Percentiles rank a stretch among this genome's conserved stretches.
Evolutionary conservation across 92 coral and sea anemone species (phyloP).

Genomic region (Siderastrea siderea): DNA sequence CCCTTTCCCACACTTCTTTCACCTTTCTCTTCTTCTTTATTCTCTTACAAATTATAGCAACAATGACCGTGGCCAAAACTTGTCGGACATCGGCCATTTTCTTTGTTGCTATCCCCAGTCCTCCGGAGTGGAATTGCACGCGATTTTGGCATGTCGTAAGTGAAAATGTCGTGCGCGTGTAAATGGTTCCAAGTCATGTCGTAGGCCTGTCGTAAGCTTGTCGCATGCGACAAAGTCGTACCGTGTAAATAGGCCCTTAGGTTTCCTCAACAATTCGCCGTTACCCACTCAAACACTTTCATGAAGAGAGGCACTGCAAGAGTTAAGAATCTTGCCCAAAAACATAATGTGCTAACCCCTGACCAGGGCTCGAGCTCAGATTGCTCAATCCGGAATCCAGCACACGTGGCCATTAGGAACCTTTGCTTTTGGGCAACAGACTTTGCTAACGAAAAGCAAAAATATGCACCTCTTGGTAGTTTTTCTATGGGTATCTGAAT

Average conservation of each 20-base stretch:
- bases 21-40: conserved; percentile 32
- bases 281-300: too few species aligned
- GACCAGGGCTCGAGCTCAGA: too few species aligned
- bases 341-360: too few species aligned
- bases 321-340: too few species aligned
- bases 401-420: neutral
- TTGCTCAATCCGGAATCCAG: too few species aligned
- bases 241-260: too few species aligned
- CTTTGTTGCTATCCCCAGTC: conserved; percentile 54
- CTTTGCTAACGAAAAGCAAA: neutral
- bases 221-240: too few species aligned
- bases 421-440: too few species aligned
- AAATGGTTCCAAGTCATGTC: conserved; percentile 5
- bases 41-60: conserved; percentile 48
- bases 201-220: neutral
- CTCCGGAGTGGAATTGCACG: conserved; percentile 16
- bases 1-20: conserved; percentile 45
- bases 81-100: conserved; percentile 53
- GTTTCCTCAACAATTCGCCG: too few species aligned
- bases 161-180: neutral
- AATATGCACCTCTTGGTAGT: conserved; percentile 81
- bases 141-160: conserved; percentile 38
- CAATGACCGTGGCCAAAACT: conserved; percentile 33
- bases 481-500: conserved; percentile 88
- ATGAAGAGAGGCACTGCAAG: too few species aligned